Evolutionary conservation across 1,140 invertebrate species (phyloP), one percentile per base, ranked within the genome.

Genomic region (Ylistrum balloti): DNA sequence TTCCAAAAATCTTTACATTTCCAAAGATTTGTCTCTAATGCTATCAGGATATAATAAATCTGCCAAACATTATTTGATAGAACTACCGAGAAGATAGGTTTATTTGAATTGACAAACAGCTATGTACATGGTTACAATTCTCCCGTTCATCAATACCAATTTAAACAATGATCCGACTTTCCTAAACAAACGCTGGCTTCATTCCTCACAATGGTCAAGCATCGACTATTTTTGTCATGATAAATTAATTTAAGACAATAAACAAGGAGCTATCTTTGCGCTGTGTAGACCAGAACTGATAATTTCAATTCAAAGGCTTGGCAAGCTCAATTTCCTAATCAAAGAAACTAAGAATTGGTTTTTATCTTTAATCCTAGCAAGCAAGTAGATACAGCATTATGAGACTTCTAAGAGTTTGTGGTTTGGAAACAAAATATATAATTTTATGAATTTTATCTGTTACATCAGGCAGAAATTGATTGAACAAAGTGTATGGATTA

Each of bases 161-260:
- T 74, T 74, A 28, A 74, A 74, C 56, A 74, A 74, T 74, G 56
- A 74, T 74, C 56, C 17, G 56, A 74, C 56, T 74, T 74, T 28
- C n/a, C 56, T 74, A 28, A 74, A 74, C 56, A 9, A 28, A 74
- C 56, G 22, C 56, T 5, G 56, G 56, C 56, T 74, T 74, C 56
- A 74, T 74, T 28, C 56, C 56, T 28, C 11, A 74, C 56, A n/a
- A n/a, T 74, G 56, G 56, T 74, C 56, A 74, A 74, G 56, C 56
- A 74, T 74, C 56, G 56, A 28, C 56, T 74, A 74, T 74, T 74
- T 74, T 74, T 74, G 56, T 74, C 56, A 74, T 74, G 56, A 74
- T 74, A 74, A 74, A 74, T 74, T 74, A 74, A 74, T 74, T 74
- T 74, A 74, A 74, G 56, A 74, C 56, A 74, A 74, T 74, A 74